These are phyloP conservation scores for Microcebus jonahi DNA, from an alignment of 2,113 vertebrate species.

Conservation along the genomic window DNA sequence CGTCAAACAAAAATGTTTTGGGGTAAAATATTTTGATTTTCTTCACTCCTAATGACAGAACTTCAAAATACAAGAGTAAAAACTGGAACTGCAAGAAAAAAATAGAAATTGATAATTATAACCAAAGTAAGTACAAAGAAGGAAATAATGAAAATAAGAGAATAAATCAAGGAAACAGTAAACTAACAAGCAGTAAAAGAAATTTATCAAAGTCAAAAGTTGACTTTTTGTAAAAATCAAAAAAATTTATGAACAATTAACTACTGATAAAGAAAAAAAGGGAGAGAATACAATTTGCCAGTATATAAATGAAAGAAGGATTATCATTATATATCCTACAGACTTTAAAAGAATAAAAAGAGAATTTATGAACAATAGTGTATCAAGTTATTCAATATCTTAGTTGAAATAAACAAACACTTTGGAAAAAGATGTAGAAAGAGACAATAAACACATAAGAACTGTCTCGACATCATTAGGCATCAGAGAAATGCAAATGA, in stretches of 20 bases:
- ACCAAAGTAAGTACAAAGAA: background rate
- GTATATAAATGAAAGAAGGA: background rate
- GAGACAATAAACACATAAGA: background rate
- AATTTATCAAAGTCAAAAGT: background rate
- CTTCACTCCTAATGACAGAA: background rate
- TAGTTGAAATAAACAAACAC: background rate
- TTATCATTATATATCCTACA: background rate
- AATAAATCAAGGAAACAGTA: background rate
- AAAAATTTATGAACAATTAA: background rate
- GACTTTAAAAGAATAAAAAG: background rate
- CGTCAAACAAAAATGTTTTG: too few species aligned
- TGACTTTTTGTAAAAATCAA: background rate
- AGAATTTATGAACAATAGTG: background rate
- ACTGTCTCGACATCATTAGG: background rate
- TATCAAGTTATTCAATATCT: background rate
- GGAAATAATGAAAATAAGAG: background rate
- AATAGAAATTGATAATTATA: background rate
- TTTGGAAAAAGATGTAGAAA: background rate
- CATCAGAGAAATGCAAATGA: background rate
- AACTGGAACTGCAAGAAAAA: background rate
- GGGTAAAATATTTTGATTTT: too few species aligned
- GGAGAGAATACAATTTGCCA: background rate
- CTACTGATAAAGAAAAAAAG: background rate
- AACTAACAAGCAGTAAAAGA: background rate
- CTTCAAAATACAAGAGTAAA: background rate